phyloP scores from a whole-genome alignment of 2,888 invertebrate species.

The Pocota personata region DNA sequence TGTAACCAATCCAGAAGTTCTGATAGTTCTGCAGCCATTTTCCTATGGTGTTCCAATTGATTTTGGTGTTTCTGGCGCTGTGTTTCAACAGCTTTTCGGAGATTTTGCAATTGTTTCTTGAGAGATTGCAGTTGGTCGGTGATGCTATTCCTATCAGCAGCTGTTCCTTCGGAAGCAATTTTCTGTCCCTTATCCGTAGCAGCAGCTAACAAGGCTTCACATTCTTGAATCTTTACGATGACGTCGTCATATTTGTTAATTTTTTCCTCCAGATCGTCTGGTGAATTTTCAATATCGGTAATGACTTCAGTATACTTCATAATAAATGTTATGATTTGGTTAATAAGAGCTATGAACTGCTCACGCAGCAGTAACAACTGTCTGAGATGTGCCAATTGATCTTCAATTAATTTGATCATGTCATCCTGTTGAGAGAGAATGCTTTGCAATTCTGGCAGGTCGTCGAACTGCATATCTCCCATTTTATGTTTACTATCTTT shows the following conservation, averaged over 20 bases:
- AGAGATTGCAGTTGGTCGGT: constrained; percentile 94
- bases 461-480: constrained; percentile 90
- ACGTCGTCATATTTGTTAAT: constrained; percentile 94
- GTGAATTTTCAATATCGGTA: constrained; percentile 92
- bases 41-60: constrained; percentile 93
- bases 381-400: constrained; percentile 91
- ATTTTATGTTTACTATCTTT: constrained; percentile 91
- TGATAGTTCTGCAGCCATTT: constrained; percentile 92
- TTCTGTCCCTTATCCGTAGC: constrained; percentile 96
- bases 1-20: constrained; percentile 93
- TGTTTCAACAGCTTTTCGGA: constrained; percentile 92
- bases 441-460: constrained; percentile 90
- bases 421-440: constrained; percentile 93
- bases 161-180: constrained; percentile 94
- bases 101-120: constrained; percentile 91
- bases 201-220: constrained; percentile 92
- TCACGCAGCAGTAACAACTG: constrained; percentile 92
- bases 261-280: constrained; percentile 92
- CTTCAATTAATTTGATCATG: constrained; percentile 92
- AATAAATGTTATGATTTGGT: constrained; percentile 94
- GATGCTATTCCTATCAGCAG: constrained; percentile 93
- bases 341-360: constrained; percentile 93
- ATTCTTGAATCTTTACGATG: constrained; percentile 93
- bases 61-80: constrained; percentile 94
- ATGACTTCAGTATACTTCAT: constrained; percentile 93